Percentiles rank a stretch among this genome's conserved stretches.
Conservation (phyloP, 2,797 vertebrate species). For the Hydrocynus forskahlii region DNA sequence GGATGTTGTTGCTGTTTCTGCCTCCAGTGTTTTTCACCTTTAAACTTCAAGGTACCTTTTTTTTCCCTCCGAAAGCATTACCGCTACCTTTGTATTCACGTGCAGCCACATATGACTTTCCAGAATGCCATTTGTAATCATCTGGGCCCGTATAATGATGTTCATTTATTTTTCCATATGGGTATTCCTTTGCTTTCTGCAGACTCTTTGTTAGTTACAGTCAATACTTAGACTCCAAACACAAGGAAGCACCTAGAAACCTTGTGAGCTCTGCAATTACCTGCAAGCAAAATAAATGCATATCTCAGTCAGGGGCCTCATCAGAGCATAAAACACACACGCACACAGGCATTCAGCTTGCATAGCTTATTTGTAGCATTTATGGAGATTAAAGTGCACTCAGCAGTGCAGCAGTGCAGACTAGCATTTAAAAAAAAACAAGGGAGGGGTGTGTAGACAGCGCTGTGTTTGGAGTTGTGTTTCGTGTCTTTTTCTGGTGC, state of each 20-base stretch:
- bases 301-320: slow-evolving; percentile 26
- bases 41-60: neutral
- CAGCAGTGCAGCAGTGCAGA: neutral
- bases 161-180: slow-evolving; percentile 28
- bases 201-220: slow-evolving; percentile 27
- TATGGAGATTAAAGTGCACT: slow-evolving; percentile 51
- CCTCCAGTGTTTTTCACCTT: neutral
- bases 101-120: neutral
- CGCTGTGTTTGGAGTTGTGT: slow-evolving; percentile 27
- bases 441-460: slow-evolving; percentile 18
- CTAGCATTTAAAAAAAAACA: slow-evolving; percentile 33
- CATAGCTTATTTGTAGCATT: slow-evolving; percentile 49
- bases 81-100: neutral
- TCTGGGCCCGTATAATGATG: slow-evolving; percentile 1
- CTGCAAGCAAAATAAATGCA: slow-evolving; percentile 28
- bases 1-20: neutral
- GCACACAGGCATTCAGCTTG: neutral
- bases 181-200: slow-evolving; percentile 36
- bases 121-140: slow-evolving; percentile 17
- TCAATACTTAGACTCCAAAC: slow-evolving; percentile 15
- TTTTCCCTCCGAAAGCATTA: neutral
- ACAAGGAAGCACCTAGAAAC: slow-evolving; percentile 33
- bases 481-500: slow-evolving; percentile 9
- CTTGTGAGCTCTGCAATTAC: slow-evolving; percentile 31
- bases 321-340: slow-evolving; percentile 30